Conservation (phyloP, 2,797 vertebrate species). For the Alfaro cultratus region DNA sequence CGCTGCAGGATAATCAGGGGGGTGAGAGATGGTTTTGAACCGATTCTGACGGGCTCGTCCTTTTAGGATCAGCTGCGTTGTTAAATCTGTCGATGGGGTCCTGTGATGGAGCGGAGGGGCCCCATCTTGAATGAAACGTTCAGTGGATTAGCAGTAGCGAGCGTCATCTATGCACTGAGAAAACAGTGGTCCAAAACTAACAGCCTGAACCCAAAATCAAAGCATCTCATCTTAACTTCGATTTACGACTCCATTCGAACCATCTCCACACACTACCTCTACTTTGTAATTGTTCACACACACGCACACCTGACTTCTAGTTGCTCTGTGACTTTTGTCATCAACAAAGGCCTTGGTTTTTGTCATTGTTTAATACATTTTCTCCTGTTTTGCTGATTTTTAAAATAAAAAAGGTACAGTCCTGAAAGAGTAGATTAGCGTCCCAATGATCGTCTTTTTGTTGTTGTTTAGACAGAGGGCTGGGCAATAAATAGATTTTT, state of each 20-base stretch:
- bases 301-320: slow-evolving; percentile 20
- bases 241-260: slow-evolving; percentile 42
- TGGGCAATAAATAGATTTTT: too few relatives aligned
- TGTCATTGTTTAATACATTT: slow-evolving; percentile 5
- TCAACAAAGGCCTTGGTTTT: slow-evolving; percentile 45
- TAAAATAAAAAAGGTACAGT: slow-evolving; percentile 37
- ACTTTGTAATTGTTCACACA: slow-evolving; percentile 33
- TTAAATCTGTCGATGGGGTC: neutral
- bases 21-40: neutral
- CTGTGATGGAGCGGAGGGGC: too few relatives aligned
- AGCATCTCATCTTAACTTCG: slow-evolving; percentile 1
- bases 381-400: slow-evolving; percentile 10
- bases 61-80: neutral
- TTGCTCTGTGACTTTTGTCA: slow-evolving; percentile 32
- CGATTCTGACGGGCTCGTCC: neutral
- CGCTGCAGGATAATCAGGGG: slow-evolving; percentile 78
- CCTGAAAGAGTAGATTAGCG: neutral
- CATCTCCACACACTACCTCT: slow-evolving; percentile 76
- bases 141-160: neutral
- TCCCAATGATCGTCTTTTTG: neutral
- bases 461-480: neutral
- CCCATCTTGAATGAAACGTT: too few relatives aligned
- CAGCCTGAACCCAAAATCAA: slow-evolving; percentile 48
- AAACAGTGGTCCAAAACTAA: slow-evolving; percentile 57
- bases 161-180: slow-evolving; percentile 42